Base-by-base conservation (phyloP, 1,140 invertebrate genomes). In the Araneus ventricosus region DNA sequence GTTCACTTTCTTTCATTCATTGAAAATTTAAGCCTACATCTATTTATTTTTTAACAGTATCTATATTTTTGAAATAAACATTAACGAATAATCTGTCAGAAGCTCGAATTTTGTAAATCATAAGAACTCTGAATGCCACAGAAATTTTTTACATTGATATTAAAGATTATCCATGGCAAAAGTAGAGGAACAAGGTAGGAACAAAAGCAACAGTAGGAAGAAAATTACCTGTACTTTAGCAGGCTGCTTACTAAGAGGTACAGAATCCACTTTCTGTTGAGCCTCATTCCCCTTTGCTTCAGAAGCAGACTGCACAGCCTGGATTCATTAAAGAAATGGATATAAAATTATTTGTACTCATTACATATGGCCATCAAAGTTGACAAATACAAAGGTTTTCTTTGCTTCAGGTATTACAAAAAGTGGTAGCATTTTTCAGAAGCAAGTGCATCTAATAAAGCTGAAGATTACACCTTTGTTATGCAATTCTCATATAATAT, bases 371-470 rank as follows among this genome's bases (percentile, higher is more conserved):
- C 5, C 20, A n/a, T 27, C 10, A 27, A n/a, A 67, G 8, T n/a
- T n/a, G n/a, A 67, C 7, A 67, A n/a, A 8, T 10, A 27, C 27
- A 27, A 67, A 34, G 17, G 30, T 37, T 70, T 70, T 20, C 20
- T 34, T 14, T 34, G 37, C 34, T 75, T 34, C 34, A 75, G 6
- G 37, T 20, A 37, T 75, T 34, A 34, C 34, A 75, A 75, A 37
- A 79, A 79, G 88, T 79, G 70, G 17, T 79, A 57, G 88, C 88
- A 79, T 75, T 79, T 39, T 89, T 79, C 70, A 57, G 63, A 88
- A 89, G 88, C 88, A 89, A 52, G 88, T 89, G 88, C 88, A 89
- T 70, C 88, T 89, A 89, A 79, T 70, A 52, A 89, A 89, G 88
- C 88, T 89, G 20, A 67, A 87, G 34, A 30, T 79, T 30, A 79